Conservation (phyloP, 2,113 vertebrate genomes). For the Rostratula benghalensis region DNA sequence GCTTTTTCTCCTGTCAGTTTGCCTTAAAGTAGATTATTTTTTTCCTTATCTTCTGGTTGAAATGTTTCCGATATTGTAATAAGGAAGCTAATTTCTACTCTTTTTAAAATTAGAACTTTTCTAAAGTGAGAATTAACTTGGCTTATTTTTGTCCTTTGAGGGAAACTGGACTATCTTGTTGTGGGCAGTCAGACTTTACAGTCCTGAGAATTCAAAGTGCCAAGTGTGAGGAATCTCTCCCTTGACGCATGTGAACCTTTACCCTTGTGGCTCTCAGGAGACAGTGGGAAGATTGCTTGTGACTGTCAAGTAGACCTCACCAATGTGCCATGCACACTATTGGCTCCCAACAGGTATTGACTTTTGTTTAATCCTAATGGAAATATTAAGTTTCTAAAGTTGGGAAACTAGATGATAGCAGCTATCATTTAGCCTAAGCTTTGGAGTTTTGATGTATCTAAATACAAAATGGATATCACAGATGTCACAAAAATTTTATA, state of each 20-base stretch:
- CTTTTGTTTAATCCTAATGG: neutral
- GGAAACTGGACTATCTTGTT: neutral
- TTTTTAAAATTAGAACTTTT: neutral
- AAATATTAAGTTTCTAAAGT: neutral
- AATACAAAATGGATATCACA: neutral
- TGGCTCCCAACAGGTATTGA: neutral
- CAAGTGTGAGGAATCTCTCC: neutral
- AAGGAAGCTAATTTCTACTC: neutral
- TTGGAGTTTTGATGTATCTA: neutral
- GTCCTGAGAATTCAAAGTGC: neutral
- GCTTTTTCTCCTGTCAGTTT: neutral
- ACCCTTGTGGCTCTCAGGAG: neutral
- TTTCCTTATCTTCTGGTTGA: neutral
- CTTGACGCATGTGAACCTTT: neutral
- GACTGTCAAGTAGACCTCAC: neutral
- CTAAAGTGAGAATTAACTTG: neutral
- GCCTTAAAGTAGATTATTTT: neutral
- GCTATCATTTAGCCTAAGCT: neutral
- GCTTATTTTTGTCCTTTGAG: neutral
- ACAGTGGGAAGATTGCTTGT: neutral
- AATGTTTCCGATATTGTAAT: neutral
- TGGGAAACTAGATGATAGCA: neutral
- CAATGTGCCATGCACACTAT: accelerated
- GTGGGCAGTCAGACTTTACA: neutral
- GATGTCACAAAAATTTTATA: neutral